Conservation (phyloP, 1,140 invertebrate species). For the Cydia splendana region DNA sequence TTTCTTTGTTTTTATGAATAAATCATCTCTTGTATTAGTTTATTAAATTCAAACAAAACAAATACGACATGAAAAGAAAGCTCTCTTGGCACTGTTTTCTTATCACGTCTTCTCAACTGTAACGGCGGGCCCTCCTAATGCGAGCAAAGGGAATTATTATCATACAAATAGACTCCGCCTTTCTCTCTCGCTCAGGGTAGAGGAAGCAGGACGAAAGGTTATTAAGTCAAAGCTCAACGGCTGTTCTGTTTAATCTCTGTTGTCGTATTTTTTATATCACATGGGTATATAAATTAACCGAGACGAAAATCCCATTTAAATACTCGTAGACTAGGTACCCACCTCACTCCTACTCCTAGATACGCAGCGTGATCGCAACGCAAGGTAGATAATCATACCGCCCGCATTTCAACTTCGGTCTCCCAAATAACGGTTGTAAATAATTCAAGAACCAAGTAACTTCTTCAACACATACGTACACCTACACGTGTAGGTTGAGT, state of each 20-base stretch:
- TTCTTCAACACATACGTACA: background rate
- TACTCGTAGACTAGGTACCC: too few species aligned
- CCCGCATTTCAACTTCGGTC: too few species aligned
- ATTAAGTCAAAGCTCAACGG: background rate
- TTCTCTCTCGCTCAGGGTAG: background rate
- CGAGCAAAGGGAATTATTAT: conserved; percentile 3
- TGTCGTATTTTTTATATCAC: background rate
- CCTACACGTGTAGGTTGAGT: background rate
- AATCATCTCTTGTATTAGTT: too few species aligned
- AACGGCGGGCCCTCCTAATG: background rate
- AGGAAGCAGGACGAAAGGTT: background rate
- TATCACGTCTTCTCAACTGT: background rate
- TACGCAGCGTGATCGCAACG: too few species aligned
- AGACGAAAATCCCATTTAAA: too few species aligned
- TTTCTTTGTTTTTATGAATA: too few species aligned
- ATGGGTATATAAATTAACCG: too few species aligned
- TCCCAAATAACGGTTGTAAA: too few species aligned
- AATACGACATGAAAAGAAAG: background rate
- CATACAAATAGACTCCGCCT: background rate
- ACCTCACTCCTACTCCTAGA: too few species aligned
- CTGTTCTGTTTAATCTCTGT: conserved; percentile 6
- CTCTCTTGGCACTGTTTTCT: background rate
- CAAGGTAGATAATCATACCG: too few species aligned
- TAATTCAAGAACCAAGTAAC: background rate
- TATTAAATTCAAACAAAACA: too few species aligned